These are phyloP conservation scores for Sphaeridia pumilis DNA, from an alignment of 2,888 invertebrate species.

Conservation along the genomic window DNA sequence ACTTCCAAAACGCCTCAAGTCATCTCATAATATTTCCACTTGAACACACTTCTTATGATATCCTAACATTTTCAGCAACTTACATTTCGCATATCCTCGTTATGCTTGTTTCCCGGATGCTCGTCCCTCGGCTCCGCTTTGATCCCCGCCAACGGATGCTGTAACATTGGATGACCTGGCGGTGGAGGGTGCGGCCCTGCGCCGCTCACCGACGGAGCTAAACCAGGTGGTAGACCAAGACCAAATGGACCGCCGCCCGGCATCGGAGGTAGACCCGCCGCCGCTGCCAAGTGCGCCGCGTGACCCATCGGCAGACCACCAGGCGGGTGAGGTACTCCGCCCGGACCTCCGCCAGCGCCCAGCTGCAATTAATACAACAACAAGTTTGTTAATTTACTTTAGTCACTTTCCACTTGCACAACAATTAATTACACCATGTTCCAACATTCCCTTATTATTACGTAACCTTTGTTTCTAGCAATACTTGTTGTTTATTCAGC, in stretches of 20 bases:
- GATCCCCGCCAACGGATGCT: conserved; percentile 30
- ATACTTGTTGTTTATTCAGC: no score
- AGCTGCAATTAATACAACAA: no score
- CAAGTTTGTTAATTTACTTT: no score
- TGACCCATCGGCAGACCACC: conserved; percentile 33
- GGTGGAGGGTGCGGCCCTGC: conserved; percentile 34
- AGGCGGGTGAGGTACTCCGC: conserved; percentile 29
- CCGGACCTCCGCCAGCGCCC: conserved; percentile 33
- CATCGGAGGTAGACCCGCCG: conserved; percentile 35
- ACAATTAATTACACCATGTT: no score
- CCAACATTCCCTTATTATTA: no score
- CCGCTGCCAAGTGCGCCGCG: conserved; percentile 32
- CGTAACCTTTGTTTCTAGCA: no score
- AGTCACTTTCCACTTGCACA: no score
- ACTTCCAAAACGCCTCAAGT: no score
- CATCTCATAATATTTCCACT: no score
- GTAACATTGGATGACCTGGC: conserved; percentile 27
- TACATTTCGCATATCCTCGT: conserved; percentile 35
- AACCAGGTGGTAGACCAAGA: conserved; percentile 33
- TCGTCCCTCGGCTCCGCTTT: conserved; percentile 34
- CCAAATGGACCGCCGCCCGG: conserved; percentile 31
- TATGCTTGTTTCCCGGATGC: conserved; percentile 30
- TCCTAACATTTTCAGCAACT: no score
- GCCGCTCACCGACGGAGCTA: conserved; percentile 34
- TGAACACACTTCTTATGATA: no score